These are phyloP conservation scores for Trialeurodes vaporariorum DNA, from an alignment of 1,140 invertebrate species.

Conservation along the genomic window DNA sequence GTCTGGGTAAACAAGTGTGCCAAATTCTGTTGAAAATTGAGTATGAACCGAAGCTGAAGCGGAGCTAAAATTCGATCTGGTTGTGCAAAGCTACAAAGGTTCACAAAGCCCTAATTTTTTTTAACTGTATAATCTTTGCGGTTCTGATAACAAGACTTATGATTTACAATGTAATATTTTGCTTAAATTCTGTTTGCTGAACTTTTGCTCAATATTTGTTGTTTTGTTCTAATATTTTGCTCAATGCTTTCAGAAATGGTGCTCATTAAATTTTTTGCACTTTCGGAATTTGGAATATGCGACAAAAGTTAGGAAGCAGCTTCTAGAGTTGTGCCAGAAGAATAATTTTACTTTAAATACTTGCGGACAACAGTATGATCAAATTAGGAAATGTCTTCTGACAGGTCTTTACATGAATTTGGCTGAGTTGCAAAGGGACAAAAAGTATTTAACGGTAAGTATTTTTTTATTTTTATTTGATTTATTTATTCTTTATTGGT, in stretches of 20 bases:
- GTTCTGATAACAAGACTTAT: too few relatives aligned
- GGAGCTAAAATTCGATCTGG: too few relatives aligned
- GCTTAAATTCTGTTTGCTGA: too few relatives aligned
- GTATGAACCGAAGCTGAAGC: too few relatives aligned
- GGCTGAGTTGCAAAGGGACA: conserved; percentile 67
- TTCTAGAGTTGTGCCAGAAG: conserved; percentile 60
- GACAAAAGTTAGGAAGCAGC: conserved; percentile 66
- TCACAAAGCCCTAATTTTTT: too few relatives aligned
- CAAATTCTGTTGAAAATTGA: too few relatives aligned
- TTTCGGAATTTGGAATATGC: conserved; percentile 74
- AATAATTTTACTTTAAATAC: conserved; percentile 52
- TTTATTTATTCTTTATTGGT: too few relatives aligned
- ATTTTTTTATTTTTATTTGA: conserved; percentile 16
- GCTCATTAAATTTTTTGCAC: conserved; percentile 81
- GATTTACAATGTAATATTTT: too few relatives aligned
- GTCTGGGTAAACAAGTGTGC: too few relatives aligned
- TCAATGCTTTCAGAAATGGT: conserved; percentile 57
- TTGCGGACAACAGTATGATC: conserved; percentile 60
- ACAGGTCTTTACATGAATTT: conserved; percentile 80
- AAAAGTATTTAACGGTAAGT: conserved; percentile 59
- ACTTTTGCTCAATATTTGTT: too few relatives aligned
- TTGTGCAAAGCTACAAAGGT: too few relatives aligned
- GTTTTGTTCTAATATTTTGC: background rate
- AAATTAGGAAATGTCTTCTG: conserved; percentile 64
- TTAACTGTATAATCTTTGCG: too few relatives aligned